Base-by-base conservation (phyloP, 2,113 vertebrate genomes). In the Noturus placidus region DNA sequence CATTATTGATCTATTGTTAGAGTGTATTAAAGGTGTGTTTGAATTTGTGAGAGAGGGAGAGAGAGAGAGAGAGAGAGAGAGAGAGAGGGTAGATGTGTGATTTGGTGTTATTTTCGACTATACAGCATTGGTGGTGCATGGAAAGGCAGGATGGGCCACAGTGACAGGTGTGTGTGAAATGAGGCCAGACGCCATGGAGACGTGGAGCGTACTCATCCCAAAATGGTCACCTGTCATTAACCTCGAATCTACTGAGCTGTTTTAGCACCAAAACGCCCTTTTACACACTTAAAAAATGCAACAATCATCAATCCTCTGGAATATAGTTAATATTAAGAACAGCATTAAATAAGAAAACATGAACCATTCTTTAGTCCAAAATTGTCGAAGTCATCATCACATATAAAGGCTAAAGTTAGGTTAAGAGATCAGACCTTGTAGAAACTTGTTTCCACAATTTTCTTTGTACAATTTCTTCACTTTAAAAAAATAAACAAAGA, bases 91-190 rank as follows among this genome's bases (percentile, higher is more conserved):
- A 76, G 78, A 69, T 69, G 85, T 78, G 76, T 78, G 80, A 59
- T 61, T 4, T 27, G 35, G 30, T 52, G 42, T 83, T 59, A 77
- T 76, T 65, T 83, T 56, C 33, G 56, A 22, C 56, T 35, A 17
- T 82, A 72, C 5, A 10, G 69, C 69, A 76, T 59, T 27, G 56
- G 35, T 83, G 81, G 35, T 83, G 81, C 22, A 4, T 83, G 69
- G 69, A 76, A 77, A 27, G 9, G 50, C 42, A 56, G 50, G 61
- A 63, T 54, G 6, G 56, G 42, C 54, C 42, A 87, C 87, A 78
- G 82, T 90, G 90, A 89, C 87, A 89, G 87, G 85, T 89, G 90
- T 84, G 85, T 74, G 90, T 88, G 90, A 88, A 88, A 90, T 90
- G 89, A 90, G 87, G 89, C 89, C 85, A 82, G 85, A 88, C 89